These are phyloP conservation scores for Eucidaris tribuloides DNA, from an alignment of 35 echinoderm and acorn worm species.

Conservation along the genomic window DNA sequence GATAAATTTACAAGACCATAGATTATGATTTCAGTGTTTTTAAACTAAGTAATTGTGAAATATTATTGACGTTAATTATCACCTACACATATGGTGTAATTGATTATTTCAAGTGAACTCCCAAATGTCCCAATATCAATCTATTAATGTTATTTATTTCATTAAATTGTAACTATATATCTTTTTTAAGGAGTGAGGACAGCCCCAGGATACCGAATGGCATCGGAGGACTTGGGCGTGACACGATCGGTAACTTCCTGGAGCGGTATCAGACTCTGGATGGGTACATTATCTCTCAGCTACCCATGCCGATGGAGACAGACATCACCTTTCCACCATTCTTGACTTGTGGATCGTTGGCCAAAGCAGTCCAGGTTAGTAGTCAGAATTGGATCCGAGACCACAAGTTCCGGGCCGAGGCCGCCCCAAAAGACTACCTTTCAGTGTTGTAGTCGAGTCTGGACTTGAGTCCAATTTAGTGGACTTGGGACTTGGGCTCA, in stretches of 20 bases:
- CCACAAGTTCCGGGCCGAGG: too few relatives aligned
- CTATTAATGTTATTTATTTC: neutral
- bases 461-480: too few relatives aligned
- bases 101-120: neutral
- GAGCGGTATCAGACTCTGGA: slow-evolving; percentile 23
- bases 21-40: neutral
- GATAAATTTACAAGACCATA: neutral
- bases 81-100: neutral
- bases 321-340: slow-evolving; percentile 45
- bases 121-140: neutral
- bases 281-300: slow-evolving; percentile 26
- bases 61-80: neutral
- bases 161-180: neutral
- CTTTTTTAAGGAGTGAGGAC: slow-evolving; percentile 5
- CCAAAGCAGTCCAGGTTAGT: slow-evolving; percentile 43
- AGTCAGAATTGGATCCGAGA: too few relatives aligned
- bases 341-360: slow-evolving; percentile 42
- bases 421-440: neutral
- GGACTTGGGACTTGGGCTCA: too few relatives aligned
- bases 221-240: slow-evolving; percentile 39
- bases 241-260: slow-evolving; percentile 37
- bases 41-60: neutral
- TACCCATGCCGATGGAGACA: slow-evolving; percentile 38
- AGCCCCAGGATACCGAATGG: slow-evolving; percentile 17
- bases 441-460: too few relatives aligned